These are phyloP conservation scores for Pelusios castaneus DNA, from an alignment of 2,113 vertebrate species.

Conservation along the genomic window DNA sequence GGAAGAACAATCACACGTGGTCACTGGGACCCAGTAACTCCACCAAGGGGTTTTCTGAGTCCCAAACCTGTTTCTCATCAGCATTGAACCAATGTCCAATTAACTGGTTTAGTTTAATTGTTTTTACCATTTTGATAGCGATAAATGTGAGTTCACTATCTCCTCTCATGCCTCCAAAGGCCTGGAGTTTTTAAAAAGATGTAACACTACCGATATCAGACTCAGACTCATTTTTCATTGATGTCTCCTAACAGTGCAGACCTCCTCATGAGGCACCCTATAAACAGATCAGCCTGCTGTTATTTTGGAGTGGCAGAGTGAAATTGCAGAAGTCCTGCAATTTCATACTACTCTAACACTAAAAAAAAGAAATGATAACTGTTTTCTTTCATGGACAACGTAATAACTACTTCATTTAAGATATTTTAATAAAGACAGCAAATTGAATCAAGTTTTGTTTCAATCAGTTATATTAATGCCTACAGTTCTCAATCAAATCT, in stretches of 20 bases:
- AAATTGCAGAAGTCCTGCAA: background rate
- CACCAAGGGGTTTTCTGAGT: background rate
- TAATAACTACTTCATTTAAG: slow-evolving; percentile 10
- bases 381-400: slow-evolving; percentile 28
- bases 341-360: background rate
- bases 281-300: background rate
- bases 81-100: background rate
- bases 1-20: background rate
- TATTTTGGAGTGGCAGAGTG: background rate
- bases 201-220: background rate
- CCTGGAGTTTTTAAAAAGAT: background rate
- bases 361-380: background rate
- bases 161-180: background rate
- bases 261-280: background rate
- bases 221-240: background rate
- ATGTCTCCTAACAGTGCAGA: background rate
- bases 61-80: background rate
- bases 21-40: background rate
- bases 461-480: slow-evolving; percentile 57
- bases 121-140: background rate
- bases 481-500: slow-evolving; percentile 43
- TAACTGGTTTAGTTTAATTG: background rate
- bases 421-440: slow-evolving; percentile 37
- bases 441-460: slow-evolving; percentile 17
- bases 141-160: background rate